These are phyloP conservation scores for Anguilla marmorata DNA, from an alignment of 2,797 vertebrate genomes.

Conservation along the genomic window DNA sequence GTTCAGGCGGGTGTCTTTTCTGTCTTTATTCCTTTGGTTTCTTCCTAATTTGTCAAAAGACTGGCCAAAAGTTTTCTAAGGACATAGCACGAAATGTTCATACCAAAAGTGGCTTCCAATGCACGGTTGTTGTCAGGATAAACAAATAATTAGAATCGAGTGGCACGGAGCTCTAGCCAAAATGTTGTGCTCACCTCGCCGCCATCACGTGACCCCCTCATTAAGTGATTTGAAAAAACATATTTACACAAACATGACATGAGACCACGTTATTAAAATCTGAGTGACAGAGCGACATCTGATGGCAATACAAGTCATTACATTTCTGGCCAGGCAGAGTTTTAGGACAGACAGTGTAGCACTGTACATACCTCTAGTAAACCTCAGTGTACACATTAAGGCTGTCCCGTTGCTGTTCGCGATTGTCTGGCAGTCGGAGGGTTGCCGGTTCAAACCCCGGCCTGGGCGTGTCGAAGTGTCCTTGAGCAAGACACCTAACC, in stretches of 20 bases:
- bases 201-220: not conserved
- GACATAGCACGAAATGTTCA: slow-evolving; percentile 14
- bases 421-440: too few species aligned
- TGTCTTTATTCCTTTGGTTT: not conserved
- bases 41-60: not conserved
- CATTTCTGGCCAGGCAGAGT: not conserved
- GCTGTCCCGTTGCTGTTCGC: too few species aligned
- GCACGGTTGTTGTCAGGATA: not conserved
- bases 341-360: too few species aligned
- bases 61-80: slow-evolving; percentile 5
- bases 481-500: too few species aligned
- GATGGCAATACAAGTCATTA: not conserved
- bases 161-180: slow-evolving; percentile 12
- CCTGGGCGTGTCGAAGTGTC: too few species aligned
- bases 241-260: too few species aligned
- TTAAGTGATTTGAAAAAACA: too few species aligned
- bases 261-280: too few species aligned
- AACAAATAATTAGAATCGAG: slow-evolving; percentile 10
- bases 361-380: too few species aligned
- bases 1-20: not conserved
- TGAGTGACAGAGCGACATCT: not conserved
- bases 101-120: not conserved
- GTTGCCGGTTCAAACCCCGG: too few species aligned
- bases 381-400: too few species aligned
- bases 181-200: not conserved